These are phyloP conservation scores for Deilephila porcellus DNA, from an alignment of 2,888 invertebrate genomes.

Conservation along the genomic window DNA sequence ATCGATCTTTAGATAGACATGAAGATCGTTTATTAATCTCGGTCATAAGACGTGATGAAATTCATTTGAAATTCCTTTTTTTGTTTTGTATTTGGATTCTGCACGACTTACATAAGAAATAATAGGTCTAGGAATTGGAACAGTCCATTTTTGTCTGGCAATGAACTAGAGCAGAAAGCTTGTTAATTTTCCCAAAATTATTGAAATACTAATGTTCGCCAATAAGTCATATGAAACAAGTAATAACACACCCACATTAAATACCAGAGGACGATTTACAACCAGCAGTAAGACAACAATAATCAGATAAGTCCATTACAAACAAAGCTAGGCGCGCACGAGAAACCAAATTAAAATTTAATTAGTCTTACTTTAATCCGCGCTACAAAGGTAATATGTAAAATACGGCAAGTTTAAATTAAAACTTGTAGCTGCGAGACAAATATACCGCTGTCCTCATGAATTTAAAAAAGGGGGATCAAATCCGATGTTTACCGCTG, in stretches of 20 bases:
- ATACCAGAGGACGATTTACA: neutral
- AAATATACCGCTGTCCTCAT: conserved; percentile 9
- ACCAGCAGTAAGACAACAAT: neutral
- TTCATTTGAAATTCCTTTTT: too few relatives aligned
- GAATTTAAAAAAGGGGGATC: neutral
- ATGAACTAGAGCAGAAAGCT: too few relatives aligned
- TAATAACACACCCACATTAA: too few relatives aligned
- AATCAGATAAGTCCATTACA: neutral
- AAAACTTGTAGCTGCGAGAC: neutral
- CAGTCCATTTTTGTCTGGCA: neutral
- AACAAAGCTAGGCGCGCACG: neutral
- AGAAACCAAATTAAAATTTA: conserved; percentile 15
- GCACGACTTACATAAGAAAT: too few relatives aligned
- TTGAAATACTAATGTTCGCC: too few relatives aligned
- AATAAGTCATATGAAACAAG: too few relatives aligned
- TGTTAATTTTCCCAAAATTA: too few relatives aligned
- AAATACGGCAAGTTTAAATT: conserved; percentile 15
- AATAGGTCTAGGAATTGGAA: too few relatives aligned
- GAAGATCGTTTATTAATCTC: too few relatives aligned
- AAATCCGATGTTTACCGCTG: neutral
- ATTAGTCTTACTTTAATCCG: conserved; percentile 10
- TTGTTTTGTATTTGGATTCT: too few relatives aligned
- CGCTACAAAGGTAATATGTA: conserved; percentile 10
- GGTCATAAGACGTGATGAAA: too few relatives aligned
- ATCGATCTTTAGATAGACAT: too few relatives aligned